These are phyloP conservation scores for Antigone vipio DNA, from an alignment of 2,113 vertebrate genomes.

Conservation along the genomic window DNA sequence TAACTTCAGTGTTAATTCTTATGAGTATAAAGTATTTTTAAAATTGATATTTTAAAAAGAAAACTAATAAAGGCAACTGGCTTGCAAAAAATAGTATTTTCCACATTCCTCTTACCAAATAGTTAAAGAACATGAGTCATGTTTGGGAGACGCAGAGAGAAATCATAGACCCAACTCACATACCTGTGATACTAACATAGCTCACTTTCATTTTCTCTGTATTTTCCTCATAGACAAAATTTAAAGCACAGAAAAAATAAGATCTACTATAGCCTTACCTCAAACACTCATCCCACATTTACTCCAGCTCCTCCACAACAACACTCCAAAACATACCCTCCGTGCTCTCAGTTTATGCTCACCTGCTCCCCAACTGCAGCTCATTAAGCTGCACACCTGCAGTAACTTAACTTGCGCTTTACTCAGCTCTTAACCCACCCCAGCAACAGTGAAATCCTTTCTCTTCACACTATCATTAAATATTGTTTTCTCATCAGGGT, in stretches of 20 bases:
- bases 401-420: not conserved
- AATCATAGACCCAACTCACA: not conserved
- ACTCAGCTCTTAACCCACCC: not conserved
- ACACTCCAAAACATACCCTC: accelerated
- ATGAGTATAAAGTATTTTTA: accelerated
- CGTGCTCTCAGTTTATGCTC: not conserved
- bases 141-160: accelerated
- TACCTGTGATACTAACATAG: not conserved
- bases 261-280: not conserved
- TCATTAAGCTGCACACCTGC: conserved; percentile 37
- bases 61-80: not conserved
- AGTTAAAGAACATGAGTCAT: not conserved
- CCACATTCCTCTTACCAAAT: not conserved
- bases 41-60: not conserved
- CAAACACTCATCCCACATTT: not conserved
- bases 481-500: not conserved
- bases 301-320: not conserved
- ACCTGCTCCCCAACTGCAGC: not conserved
- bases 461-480: not conserved
- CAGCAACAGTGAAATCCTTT: not conserved
- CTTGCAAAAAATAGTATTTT: not conserved
- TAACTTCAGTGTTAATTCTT: not conserved
- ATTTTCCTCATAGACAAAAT: not conserved
- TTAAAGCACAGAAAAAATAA: not conserved
- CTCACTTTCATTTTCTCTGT: not conserved